Conservation (phyloP, 2,888 invertebrate species). For the Frankliniella fusca region DNA sequence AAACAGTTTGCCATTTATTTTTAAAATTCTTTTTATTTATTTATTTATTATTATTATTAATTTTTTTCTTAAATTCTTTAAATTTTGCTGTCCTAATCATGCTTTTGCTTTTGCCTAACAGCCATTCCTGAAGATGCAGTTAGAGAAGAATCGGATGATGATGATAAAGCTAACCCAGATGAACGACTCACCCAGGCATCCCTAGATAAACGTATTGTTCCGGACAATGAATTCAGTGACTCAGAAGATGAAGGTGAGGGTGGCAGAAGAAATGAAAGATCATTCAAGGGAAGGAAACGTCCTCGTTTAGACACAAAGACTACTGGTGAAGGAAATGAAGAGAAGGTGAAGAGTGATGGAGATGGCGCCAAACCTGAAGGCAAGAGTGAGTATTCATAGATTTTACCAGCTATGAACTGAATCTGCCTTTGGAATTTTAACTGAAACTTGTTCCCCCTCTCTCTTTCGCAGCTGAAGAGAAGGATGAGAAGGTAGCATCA, state of each 20-base stretch:
- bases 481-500: constrained; percentile 57
- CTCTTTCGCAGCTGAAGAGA: constrained; percentile 59
- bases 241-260: constrained; percentile 86
- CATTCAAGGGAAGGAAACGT: constrained; percentile 58
- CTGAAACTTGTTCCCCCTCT: constrained; percentile 34
- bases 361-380: constrained; percentile 47
- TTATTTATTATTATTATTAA: too few species aligned
- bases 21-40: too few species aligned
- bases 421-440: background rate
- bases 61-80: too few species aligned
- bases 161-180: constrained; percentile 87
- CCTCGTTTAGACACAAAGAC: constrained; percentile 63
- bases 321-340: constrained; percentile 36
- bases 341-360: constrained; percentile 47
- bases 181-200: constrained; percentile 77
- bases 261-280: constrained; percentile 55
- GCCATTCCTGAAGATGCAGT: constrained; percentile 77
- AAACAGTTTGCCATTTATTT: constrained; percentile 31
- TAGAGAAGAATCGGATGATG: constrained; percentile 78
- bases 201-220: constrained; percentile 85
- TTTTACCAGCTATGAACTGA: background rate
- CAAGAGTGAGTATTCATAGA: constrained; percentile 44
- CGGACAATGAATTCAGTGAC: constrained; percentile 90
- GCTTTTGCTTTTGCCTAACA: constrained; percentile 45
- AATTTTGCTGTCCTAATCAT: constrained; percentile 6